Conservation (phyloP, 1,140 invertebrate genomes). For the Phortica variegata region DNA sequence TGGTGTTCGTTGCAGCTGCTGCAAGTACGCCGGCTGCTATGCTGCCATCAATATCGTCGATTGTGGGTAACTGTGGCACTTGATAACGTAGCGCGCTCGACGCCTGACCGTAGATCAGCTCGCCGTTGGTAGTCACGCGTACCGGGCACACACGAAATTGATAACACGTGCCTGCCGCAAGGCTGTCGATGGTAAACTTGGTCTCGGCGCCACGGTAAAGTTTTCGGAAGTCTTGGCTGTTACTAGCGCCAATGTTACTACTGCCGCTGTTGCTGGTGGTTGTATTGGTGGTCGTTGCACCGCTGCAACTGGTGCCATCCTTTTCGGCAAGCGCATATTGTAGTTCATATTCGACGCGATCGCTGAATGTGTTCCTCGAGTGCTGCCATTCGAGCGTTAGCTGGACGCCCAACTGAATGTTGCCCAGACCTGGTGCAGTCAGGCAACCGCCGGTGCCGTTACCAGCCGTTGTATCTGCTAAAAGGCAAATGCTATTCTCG, state of each 20-base stretch:
- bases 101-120: slow-evolving; percentile 67
- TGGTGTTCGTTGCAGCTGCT: slow-evolving; percentile 17
- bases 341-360: slow-evolving; percentile 50
- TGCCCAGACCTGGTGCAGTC: slow-evolving; percentile 34
- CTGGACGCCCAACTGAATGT: slow-evolving; percentile 36
- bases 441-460: slow-evolving; percentile 24
- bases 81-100: slow-evolving; percentile 62
- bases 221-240: slow-evolving; percentile 58
- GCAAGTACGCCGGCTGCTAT: slow-evolving; percentile 25
- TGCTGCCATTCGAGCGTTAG: slow-evolving; percentile 62
- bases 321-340: slow-evolving; percentile 34
- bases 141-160: slow-evolving; percentile 72
- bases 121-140: slow-evolving; percentile 61
- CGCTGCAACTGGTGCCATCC: slow-evolving; percentile 12
- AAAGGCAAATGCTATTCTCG: slow-evolving; percentile 32
- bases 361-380: slow-evolving; percentile 52
- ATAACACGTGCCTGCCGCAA: slow-evolving; percentile 72
- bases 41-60: slow-evolving; percentile 30
- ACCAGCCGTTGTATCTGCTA: slow-evolving; percentile 41
- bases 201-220: slow-evolving; percentile 71
- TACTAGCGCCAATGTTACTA: slow-evolving; percentile 16
- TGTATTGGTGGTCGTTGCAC: slow-evolving; percentile 21
- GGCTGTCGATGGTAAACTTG: slow-evolving; percentile 65
- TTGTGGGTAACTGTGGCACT: slow-evolving; percentile 27
- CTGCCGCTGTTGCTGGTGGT: slow-evolving; percentile 23